Evolutionary conservation across 2,797 vertebrate genomes (phyloP), one percentile per base, ranked within the genome.

Genomic region (Enteromius viviparus): DNA sequence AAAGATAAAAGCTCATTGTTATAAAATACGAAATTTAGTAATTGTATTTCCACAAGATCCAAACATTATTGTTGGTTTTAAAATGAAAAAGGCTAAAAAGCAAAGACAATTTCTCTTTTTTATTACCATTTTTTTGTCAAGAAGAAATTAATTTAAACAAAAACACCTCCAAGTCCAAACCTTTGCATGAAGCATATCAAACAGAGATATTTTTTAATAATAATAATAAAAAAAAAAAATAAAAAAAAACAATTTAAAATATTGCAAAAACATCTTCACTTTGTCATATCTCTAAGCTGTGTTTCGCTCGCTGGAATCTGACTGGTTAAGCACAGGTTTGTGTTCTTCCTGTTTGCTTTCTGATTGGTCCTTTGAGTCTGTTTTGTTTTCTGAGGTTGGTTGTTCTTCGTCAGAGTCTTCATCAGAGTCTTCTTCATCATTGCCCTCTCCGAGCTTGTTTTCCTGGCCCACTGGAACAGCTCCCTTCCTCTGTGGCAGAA

Each of bases 401-500:
- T 87, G 87, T 69, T 85, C 87, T 2, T 83, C 69, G 68, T 88
- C 90, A 10, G 92, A 93, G 70, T 90, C 92, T 71, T 90, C 92
- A 78, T 95, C 94, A 0, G 88, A 93, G 26, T 92, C 89, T 6
- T 87, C 89, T 0, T 85, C 89, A 49, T 88, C 84, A 12, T 71
- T 49, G 29, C 0, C 76, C 81, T 82, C 85, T 84, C 81, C 45
- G 0, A 3, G 29, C 2, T 88, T 83, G 72, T 62, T 90, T 15
- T 91, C 89, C 86, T 90, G 89, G 69, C 87, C 93, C 58, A 98
- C 82, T 9, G 97, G 94, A 34, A 96, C 90, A 0, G 96, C 97
- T 81, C 97, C 97, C 91, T 99, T 99, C 82, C 98, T 93, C 34
- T 94, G 96, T n/a, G 98, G 98, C 81, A 99, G 92, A 47, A 99